phyloP scores from a whole-genome alignment of 2,113 vertebrate genomes.

The Planiliza haematocheilus region DNA sequence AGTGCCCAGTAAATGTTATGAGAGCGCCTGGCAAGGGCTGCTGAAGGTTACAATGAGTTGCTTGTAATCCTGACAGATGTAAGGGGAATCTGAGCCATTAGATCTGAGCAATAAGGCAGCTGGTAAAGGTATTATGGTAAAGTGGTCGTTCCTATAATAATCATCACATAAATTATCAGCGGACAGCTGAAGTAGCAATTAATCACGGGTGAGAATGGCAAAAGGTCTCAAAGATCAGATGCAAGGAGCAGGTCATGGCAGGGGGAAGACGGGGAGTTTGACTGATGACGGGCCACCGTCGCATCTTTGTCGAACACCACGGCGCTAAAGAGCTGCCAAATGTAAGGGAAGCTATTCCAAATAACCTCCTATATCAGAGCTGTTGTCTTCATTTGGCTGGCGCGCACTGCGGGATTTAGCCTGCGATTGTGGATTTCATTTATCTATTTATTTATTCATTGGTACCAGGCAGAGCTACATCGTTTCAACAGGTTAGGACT shows the following conservation, averaged over 20 bases:
- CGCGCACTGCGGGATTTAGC: conserved; percentile 32
- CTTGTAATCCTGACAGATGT: conserved; percentile 57
- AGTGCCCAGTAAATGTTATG: conserved; percentile 38
- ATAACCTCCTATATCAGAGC: conserved; percentile 58
- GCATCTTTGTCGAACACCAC: conserved; percentile 12
- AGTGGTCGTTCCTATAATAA: conserved; percentile 45
- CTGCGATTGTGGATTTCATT: conserved; percentile 65
- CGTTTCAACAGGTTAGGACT: conserved; percentile 60
- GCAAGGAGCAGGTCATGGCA: conserved; percentile 30
- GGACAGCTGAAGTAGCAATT: conserved; percentile 43
- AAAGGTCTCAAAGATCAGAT: conserved; percentile 56
- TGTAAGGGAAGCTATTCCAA: conserved; percentile 35
- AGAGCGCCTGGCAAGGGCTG: conserved; percentile 54
- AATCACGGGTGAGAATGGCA: conserved; percentile 51
- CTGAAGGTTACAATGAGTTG: conserved; percentile 64
- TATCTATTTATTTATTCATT: conserved; percentile 82
- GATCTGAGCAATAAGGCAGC: conserved; percentile 30
- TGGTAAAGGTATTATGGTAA: conserved; percentile 40
- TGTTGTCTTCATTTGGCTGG: conserved; percentile 46
- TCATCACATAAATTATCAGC: conserved; percentile 63
- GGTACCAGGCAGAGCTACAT: conserved; percentile 73
- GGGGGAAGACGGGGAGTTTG: conserved; percentile 25
- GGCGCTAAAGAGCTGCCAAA: conserved; percentile 39
- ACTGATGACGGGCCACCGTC: conserved; percentile 42
- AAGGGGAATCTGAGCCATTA: conserved; percentile 31